These are phyloP conservation scores for Nycteola revayana DNA, from an alignment of 2,888 invertebrate species.

Conservation along the genomic window DNA sequence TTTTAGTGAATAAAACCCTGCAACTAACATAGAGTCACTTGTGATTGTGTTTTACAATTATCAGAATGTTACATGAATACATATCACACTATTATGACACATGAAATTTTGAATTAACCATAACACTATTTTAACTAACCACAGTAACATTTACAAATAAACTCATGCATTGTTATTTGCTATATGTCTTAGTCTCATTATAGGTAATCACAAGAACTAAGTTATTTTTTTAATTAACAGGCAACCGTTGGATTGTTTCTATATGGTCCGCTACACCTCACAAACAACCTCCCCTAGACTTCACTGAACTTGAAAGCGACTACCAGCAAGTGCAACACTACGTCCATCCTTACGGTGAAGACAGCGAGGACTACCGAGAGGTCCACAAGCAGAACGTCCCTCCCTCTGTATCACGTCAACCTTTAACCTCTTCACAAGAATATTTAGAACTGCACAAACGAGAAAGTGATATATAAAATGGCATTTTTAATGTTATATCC, in stretches of 20 bases:
- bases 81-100: too few species aligned
- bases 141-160: too few species aligned
- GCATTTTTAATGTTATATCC: slow-evolving; percentile 90
- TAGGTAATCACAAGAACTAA: too few species aligned
- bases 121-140: too few species aligned
- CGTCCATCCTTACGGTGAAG: slow-evolving; percentile 44
- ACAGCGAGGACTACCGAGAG: slow-evolving; percentile 50
- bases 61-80: too few species aligned
- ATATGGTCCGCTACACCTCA: slow-evolving; percentile 93
- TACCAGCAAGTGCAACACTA: slow-evolving; percentile 49
- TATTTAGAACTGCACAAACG: slow-evolving; percentile 87
- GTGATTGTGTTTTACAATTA: too few species aligned
- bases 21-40: too few species aligned
- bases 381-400: slow-evolving; percentile 43
- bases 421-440: slow-evolving; percentile 68
- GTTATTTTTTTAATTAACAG: too few species aligned
- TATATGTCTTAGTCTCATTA: too few species aligned
- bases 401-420: slow-evolving; percentile 63
- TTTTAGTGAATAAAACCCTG: too few species aligned
- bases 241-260: slow-evolving; percentile 92
- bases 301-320: slow-evolving; percentile 86
- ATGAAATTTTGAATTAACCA: too few species aligned
- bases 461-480: slow-evolving; percentile 91
- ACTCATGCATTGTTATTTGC: too few species aligned
- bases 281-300: slow-evolving; percentile 90